Evolutionary conservation across 2,797 vertebrate species (phyloP), one percentile per base, ranked within the genome.

Genomic region (Tachyglossus aculeatus): DNA sequence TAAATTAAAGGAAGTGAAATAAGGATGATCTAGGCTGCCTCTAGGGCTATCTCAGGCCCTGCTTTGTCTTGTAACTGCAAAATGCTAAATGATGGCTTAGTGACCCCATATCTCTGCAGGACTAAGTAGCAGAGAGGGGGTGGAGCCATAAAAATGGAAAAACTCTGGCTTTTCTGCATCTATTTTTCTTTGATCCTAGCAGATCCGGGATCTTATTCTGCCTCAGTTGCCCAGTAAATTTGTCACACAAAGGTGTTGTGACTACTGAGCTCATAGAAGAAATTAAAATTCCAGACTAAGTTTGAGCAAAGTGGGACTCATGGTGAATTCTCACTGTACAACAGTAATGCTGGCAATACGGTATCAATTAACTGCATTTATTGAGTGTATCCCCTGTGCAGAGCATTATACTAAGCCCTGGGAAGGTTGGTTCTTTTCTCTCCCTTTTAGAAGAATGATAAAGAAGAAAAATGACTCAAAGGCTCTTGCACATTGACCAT

Each of bases 171-270:
- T 71, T 78, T 80, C 56, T 39, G 43, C 66, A 18, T 74, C 59
- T 50, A 21, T 66, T 82, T 25, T 63, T 31, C 84, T 88, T 83
- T 83, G 87, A 88, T 82, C 77, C n/a, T n/a, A n/a, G 68, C 73
- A 80, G 78, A 81, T 86, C 64, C 80, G 59, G n/a, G 22, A 43
- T 50, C 66, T 80, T 80, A 71, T 83, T 90, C 67, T 65, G 78
- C 56, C 72, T 68, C 80, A 84, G 67, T 79, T 78, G 74, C 75
- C 63, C 24, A 81, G 71, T 52, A 74, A 84, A 77, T 75, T 81
- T 83, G n/a, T 75, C 78, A 56, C 44, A 61, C 67, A 79, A 78
- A 83, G 54, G 73, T 73, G 78, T 80, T 67, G 71, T 61, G 22
- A 18, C 71, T 76, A 80, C 81, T 64, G 81, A 83, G 72, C 56